Evolutionary conservation across 2,797 vertebrate species (phyloP).

Genomic region (Anniella stebbinsi): DNA sequence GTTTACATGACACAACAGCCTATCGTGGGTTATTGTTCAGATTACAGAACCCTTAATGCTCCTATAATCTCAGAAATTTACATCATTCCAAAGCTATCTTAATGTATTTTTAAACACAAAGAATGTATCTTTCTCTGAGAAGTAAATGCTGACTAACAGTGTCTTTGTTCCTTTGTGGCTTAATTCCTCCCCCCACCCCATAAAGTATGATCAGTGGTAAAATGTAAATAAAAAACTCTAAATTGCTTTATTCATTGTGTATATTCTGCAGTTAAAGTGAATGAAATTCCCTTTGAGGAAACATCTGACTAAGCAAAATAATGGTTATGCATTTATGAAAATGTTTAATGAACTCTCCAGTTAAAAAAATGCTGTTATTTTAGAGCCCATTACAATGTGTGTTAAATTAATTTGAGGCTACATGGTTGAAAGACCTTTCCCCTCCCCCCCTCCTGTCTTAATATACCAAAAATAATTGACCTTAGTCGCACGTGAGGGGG

Average conservation of each 20-base stretch:
- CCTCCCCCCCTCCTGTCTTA: constrained; percentile 38
- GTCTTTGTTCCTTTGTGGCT: constrained; percentile 56
- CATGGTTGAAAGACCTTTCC: constrained; percentile 48
- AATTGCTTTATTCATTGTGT: constrained; percentile 76
- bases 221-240: constrained; percentile 77
- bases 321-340: constrained; percentile 77
- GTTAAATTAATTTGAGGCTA: constrained; percentile 74
- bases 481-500: constrained; percentile 48
- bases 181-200: constrained; percentile 59
- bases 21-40: background rate
- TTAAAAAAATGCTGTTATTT: constrained; percentile 80
- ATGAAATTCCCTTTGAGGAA: constrained; percentile 79
- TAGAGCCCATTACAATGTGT: constrained; percentile 65
- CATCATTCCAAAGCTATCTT: constrained; percentile 16
- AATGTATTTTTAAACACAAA: constrained; percentile 60
- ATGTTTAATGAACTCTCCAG: constrained; percentile 77
- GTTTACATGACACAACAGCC: no score
- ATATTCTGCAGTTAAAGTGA: constrained; percentile 77
- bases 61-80: constrained; percentile 50
- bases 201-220: constrained; percentile 73
- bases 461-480: constrained; percentile 66
- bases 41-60: constrained; percentile 10
- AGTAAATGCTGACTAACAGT: constrained; percentile 68
- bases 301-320: constrained; percentile 80
- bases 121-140: constrained; percentile 53